A percentile compares a stretch with the other conserved stretches of the same genome.
Evolutionary conservation across 2,888 invertebrate genomes (phyloP).

Genomic region (Dione vanillae): DNA sequence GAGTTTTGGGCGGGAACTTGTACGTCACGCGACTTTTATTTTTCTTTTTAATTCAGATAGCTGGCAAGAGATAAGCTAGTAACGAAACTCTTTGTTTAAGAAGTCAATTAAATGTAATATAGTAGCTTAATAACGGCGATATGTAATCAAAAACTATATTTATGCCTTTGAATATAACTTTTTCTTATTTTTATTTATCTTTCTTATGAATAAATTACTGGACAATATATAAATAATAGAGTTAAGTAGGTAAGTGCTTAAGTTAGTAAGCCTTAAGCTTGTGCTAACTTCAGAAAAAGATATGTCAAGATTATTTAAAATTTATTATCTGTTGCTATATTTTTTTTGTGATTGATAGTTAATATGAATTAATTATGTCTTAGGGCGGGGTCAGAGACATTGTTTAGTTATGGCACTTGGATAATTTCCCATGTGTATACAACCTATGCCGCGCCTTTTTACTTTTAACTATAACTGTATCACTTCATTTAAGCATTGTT

Average conservation of each 20-base stretch:
- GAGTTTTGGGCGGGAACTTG: constrained; percentile 72
- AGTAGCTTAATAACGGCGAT: background rate
- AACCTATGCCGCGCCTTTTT: constrained; percentile 72
- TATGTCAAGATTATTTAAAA: background rate
- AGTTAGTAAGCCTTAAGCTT: no score
- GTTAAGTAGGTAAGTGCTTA: no score
- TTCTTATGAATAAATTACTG: background rate
- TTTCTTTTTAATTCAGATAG: constrained; percentile 52
- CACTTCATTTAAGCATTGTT: constrained; percentile 56
- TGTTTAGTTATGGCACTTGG: constrained; percentile 62
- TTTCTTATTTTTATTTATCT: no score
- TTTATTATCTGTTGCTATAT: background rate
- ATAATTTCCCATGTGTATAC: constrained; percentile 77
- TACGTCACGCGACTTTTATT: constrained; percentile 73
- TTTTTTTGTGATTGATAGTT: background rate
- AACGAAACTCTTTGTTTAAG: constrained; percentile 32
- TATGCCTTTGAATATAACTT: no score
- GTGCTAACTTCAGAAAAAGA: background rate
- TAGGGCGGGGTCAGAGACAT: constrained; percentile 69
- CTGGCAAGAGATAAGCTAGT: constrained; percentile 40
- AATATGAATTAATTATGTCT: constrained; percentile 76
- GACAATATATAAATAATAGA: no score
- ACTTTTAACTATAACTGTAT: constrained; percentile 52
- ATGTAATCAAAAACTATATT: background rate
- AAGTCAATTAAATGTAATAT: constrained; percentile 27